Percentiles rank a stretch among this genome's conserved stretches.
phyloP scores from a whole-genome alignment of 2,797 vertebrate genomes.

The Lophius americanus region DNA sequence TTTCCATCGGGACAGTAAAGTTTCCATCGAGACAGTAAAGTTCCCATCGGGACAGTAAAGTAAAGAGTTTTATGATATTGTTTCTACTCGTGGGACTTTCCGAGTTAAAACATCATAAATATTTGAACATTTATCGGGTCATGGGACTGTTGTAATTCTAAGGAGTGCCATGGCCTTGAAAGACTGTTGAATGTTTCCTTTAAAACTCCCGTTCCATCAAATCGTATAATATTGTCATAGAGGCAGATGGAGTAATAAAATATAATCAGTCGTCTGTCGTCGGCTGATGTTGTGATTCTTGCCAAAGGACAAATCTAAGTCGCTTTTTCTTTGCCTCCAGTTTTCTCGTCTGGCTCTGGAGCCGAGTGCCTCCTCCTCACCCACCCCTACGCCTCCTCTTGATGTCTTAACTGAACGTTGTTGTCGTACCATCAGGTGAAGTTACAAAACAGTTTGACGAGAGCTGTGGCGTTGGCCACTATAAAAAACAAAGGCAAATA shows the following conservation, averaged over 20 bases:
- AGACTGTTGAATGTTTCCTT: not conserved
- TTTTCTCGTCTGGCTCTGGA: not conserved
- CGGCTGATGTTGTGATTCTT: not conserved
- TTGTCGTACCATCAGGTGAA: no score
- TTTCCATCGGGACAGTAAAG: no score
- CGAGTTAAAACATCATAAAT: not conserved
- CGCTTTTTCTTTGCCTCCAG: no score
- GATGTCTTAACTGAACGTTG: no score
- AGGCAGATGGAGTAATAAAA: slow-evolving; percentile 7
- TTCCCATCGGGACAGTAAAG: no score
- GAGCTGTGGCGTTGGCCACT: no score
- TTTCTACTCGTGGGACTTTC: not conserved
- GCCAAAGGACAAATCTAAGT: not conserved
- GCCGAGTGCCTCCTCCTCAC: no score
- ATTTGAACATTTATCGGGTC: slow-evolving; percentile 11
- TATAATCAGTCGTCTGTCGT: not conserved
- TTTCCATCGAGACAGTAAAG: no score
- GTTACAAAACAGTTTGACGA: no score
- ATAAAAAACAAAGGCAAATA: no score
- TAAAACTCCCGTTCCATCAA: not conserved
- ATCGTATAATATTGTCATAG: not conserved
- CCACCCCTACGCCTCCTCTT: no score
- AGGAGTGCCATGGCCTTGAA: not conserved
- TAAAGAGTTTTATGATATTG: no score
- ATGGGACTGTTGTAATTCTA: not conserved